Evolutionary conservation across 2,797 vertebrate species (phyloP).

Genomic region (Prionace glauca): DNA sequence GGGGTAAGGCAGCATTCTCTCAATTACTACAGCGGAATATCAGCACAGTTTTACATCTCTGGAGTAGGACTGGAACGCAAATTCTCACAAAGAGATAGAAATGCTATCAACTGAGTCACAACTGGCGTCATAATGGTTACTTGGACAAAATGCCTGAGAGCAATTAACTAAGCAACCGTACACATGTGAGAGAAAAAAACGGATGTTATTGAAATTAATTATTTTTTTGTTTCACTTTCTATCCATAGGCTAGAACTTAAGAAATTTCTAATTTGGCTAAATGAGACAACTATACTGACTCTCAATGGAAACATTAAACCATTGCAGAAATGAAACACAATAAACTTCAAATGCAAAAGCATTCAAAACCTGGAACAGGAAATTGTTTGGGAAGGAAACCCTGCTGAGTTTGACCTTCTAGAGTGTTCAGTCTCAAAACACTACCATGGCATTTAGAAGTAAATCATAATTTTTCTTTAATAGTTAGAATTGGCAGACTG

Average conservation of each 20-base stretch:
- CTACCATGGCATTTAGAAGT: conserved; percentile 44
- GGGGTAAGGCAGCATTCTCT: not conserved
- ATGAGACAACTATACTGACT: conserved; percentile 37
- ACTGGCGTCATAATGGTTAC: not conserved
- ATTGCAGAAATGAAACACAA: conserved; percentile 44
- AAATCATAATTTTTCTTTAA: conserved; percentile 44
- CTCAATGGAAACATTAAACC: conserved; percentile 36
- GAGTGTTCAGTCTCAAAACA: conserved; percentile 43
- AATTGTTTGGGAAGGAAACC: conserved; percentile 45
- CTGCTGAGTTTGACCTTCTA: conserved; percentile 49
- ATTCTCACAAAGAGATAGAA: not conserved
- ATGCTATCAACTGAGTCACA: not conserved
- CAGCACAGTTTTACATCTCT: not conserved
- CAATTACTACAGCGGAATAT: not conserved
- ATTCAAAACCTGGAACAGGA: conserved; percentile 44
- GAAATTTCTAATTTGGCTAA: conserved; percentile 31
- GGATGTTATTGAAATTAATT: not conserved
- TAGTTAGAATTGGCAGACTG: conserved; percentile 48
- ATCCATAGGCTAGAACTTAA: not conserved
- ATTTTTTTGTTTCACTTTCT: not conserved
- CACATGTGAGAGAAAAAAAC: not conserved
- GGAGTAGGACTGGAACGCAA: not conserved
- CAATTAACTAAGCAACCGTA: not conserved
- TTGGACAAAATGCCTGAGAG: not conserved
- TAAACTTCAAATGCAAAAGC: conserved; percentile 47